Conservation (phyloP, 2,888 invertebrate species). For the Creontiades dilutus region DNA sequence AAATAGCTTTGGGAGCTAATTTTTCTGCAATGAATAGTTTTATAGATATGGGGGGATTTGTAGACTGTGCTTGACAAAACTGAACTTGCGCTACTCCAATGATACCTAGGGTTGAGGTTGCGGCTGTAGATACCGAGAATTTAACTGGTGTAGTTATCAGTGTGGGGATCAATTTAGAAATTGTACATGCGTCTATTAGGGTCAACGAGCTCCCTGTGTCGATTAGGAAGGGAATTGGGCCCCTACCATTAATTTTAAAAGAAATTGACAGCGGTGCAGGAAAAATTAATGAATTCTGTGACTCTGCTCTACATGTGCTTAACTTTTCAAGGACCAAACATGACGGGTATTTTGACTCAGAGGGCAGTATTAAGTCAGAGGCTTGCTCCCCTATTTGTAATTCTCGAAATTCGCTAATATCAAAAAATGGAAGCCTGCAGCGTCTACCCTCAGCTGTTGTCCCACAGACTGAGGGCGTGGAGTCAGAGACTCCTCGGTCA, state of each 20-base stretch:
- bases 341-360: too few relatives aligned
- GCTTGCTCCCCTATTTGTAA: too few relatives aligned
- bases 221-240: background rate
- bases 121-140: background rate
- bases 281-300: too few relatives aligned
- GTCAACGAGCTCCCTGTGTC: background rate
- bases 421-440: too few relatives aligned
- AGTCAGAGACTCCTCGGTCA: background rate
- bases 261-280: background rate
- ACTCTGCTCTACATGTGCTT: too few relatives aligned
- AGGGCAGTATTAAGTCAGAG: too few relatives aligned
- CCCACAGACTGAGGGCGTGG: background rate
- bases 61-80: background rate
- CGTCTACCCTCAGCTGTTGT: too few relatives aligned
- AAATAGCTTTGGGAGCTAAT: background rate
- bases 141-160: background rate
- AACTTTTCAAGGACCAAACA: too few relatives aligned
- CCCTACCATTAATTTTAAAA: background rate
- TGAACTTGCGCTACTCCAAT: background rate
- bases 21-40: background rate
- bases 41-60: background rate
- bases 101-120: background rate
- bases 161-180: background rate
- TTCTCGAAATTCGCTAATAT: too few relatives aligned
- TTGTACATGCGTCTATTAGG: background rate